Conservation (phyloP, 2,113 vertebrate genomes). For the Stigmatopora nigra region DNA sequence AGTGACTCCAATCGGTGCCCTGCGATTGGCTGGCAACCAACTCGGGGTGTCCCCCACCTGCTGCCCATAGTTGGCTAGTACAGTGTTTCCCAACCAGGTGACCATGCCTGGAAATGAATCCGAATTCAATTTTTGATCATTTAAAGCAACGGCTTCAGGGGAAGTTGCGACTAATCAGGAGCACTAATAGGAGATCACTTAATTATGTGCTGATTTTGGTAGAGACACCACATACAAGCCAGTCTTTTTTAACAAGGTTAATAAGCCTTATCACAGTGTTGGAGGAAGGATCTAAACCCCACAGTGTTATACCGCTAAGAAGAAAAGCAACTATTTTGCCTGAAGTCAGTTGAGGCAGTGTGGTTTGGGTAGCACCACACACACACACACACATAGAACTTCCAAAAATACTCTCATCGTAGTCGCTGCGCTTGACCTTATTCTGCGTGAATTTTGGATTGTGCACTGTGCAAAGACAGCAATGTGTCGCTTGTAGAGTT, state of each 20-base stretch:
- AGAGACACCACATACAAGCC: no score
- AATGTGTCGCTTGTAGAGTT: conserved; percentile 48
- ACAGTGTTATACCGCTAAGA: conserved; percentile 45
- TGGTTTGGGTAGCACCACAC: conserved; percentile 44
- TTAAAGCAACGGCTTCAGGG: no score
- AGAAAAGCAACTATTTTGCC: conserved; percentile 55
- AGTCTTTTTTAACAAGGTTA: background rate
- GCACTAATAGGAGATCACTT: no score
- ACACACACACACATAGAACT: conserved; percentile 7
- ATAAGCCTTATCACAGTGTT: conserved; percentile 18
- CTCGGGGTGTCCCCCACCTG: no score
- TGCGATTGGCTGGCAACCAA: no score
- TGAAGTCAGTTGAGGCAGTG: no score
- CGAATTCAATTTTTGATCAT: no score
- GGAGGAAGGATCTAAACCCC: conserved; percentile 21
- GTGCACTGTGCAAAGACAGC: conserved; percentile 37
- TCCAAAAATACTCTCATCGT: conserved; percentile 61
- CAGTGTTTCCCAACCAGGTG: no score
- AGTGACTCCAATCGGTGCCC: background rate
- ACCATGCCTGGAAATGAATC: no score
- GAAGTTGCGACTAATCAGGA: no score
- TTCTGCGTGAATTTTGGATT: conserved; percentile 35
- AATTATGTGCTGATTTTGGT: no score
- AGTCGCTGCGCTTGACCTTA: conserved; percentile 40
- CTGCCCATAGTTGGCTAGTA: no score